Evolutionary conservation across 2,113 vertebrate species (phyloP).

Genomic region (Eretmochelys imbricata): DNA sequence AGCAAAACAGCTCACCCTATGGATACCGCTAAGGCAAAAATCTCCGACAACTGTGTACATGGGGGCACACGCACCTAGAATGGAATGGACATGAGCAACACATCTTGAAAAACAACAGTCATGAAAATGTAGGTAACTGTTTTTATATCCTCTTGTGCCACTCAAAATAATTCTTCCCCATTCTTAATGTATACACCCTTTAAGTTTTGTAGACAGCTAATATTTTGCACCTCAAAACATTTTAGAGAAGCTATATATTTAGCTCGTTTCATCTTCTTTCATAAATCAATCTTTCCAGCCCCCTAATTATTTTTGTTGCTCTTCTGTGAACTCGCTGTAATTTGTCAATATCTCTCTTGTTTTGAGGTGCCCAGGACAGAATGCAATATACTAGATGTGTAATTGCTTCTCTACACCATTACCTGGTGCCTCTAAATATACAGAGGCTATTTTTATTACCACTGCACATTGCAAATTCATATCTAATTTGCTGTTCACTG

Average conservation of each 20-base stretch:
- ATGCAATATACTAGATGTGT: conserved; percentile 41
- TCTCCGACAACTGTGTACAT: too few species aligned
- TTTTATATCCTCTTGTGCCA: background rate
- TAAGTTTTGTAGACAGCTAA: background rate
- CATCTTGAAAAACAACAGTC: too few species aligned
- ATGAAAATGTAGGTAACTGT: background rate
- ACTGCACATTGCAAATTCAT: background rate
- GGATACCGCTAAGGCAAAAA: too few species aligned
- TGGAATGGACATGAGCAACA: too few species aligned
- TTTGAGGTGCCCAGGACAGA: background rate
- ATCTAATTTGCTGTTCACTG: background rate
- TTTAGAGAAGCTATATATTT: background rate
- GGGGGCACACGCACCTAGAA: too few species aligned
- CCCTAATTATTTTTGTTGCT: background rate
- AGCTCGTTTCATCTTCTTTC: background rate
- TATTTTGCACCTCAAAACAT: background rate
- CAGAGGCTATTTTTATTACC: background rate
- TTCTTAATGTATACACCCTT: background rate
- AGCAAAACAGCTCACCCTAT: too few species aligned
- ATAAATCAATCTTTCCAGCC: background rate
- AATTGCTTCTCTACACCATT: background rate
- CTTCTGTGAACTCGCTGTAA: background rate
- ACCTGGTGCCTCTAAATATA: background rate
- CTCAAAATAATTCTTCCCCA: background rate
- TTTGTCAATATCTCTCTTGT: background rate